Percentiles rank a stretch among this genome's conserved stretches.
These are phyloP conservation scores for Centropus unirufus DNA, from an alignment of 2,113 vertebrate genomes.

Conservation along the genomic window DNA sequence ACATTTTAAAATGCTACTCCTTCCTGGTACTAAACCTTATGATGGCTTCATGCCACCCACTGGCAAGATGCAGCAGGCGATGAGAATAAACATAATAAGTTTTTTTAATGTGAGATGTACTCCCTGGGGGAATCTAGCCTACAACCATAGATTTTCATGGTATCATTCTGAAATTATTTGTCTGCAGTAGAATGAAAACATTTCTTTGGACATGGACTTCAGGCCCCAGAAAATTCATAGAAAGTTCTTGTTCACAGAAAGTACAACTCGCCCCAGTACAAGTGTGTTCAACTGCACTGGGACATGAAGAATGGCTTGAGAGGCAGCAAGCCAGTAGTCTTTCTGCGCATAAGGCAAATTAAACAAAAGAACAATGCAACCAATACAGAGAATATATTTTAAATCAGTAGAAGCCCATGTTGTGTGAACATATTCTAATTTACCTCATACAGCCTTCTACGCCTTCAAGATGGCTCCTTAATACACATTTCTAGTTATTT, in stretches of 20 bases:
- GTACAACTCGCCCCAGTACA: background rate
- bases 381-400: background rate
- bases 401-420: background rate
- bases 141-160: background rate
- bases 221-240: background rate
- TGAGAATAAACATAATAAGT: background rate
- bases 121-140: background rate
- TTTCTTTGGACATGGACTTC: background rate
- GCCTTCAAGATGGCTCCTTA: background rate
- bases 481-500: background rate
- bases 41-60: background rate
- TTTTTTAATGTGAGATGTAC: background rate
- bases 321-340: background rate
- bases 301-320: rapidly evolving
- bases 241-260: background rate
- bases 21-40: background rate
- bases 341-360: background rate
- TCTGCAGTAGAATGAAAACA: background rate
- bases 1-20: background rate
- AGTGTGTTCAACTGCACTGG: background rate
- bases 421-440: background rate
- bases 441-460: background rate
- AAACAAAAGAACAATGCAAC: background rate
- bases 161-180: background rate
- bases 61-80: background rate